Conservation (phyloP, 2,888 invertebrate genomes). For the Gortyna flavago region DNA sequence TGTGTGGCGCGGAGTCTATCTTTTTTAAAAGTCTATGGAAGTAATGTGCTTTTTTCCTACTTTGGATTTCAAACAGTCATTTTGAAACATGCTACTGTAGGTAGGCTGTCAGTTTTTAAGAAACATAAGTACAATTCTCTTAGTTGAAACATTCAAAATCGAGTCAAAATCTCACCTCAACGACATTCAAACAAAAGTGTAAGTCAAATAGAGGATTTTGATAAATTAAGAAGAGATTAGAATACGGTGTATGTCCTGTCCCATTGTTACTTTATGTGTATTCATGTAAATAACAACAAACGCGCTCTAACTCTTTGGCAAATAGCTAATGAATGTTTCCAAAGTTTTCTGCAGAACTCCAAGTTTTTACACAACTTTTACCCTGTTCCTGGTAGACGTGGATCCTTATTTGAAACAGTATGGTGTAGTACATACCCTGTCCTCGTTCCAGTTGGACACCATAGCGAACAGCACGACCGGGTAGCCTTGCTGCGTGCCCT, state of each 20-base stretch:
- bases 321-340: background rate
- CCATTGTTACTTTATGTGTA: background rate
- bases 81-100: background rate
- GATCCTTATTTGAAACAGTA: background rate
- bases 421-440: slow-evolving; percentile 87
- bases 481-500: slow-evolving; percentile 92
- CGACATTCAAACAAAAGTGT: background rate
- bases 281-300: background rate
- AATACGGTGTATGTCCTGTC: too few relatives aligned
- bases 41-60: background rate
- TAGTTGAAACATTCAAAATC: background rate
- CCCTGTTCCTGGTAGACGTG: background rate
- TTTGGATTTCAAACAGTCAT: background rate
- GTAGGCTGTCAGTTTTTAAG: background rate
- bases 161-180: background rate
- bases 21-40: too few relatives aligned
- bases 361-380: background rate
- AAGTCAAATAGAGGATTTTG: background rate
- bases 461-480: slow-evolving; percentile 93
- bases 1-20: too few relatives aligned
- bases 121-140: background rate
- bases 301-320: background rate
- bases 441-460: slow-evolving; percentile 93
- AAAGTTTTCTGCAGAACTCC: too few relatives aligned
- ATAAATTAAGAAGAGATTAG: too few relatives aligned